These are phyloP conservation scores for Andrena haemorrhoa DNA, from an alignment of 2,888 invertebrate genomes.

Conservation along the genomic window DNA sequence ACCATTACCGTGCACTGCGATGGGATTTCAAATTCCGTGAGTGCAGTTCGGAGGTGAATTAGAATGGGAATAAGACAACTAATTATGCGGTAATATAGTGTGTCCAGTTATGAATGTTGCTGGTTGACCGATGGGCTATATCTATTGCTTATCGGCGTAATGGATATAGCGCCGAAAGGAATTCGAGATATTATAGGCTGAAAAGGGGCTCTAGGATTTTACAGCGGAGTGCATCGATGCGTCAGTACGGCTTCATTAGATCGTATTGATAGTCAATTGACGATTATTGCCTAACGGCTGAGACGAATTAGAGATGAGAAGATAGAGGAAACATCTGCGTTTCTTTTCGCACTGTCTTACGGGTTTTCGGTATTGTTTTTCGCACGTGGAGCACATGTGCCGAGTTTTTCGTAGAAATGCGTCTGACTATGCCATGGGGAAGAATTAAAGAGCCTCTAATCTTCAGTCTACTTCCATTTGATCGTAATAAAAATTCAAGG, in stretches of 20 bases:
- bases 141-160: neutral
- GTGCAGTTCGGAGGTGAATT: too few species aligned
- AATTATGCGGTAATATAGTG: too few species aligned
- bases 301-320: slow-evolving; percentile 24
- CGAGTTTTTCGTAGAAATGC: neutral
- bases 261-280: slow-evolving; percentile 69
- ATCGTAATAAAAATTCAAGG: too few species aligned
- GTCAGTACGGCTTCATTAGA: slow-evolving; percentile 68
- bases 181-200: neutral
- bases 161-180: neutral
- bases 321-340: slow-evolving; percentile 55
- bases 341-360: slow-evolving; percentile 10
- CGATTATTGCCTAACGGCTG: slow-evolving; percentile 56
- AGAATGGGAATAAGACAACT: too few species aligned
- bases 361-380: slow-evolving; percentile 1
- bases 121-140: too few species aligned
- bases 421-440: neutral
- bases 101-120: too few species aligned
- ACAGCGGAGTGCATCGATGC: slow-evolving; percentile 24
- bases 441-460: neutral
- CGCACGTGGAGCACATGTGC: too few species aligned
- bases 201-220: slow-evolving; percentile 26
- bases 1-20: neutral
- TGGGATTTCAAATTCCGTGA: too few species aligned
- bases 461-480: too few species aligned